phyloP scores from a whole-genome alignment of 1,140 invertebrate genomes.

The Macrobrachium rosenbergii region DNA sequence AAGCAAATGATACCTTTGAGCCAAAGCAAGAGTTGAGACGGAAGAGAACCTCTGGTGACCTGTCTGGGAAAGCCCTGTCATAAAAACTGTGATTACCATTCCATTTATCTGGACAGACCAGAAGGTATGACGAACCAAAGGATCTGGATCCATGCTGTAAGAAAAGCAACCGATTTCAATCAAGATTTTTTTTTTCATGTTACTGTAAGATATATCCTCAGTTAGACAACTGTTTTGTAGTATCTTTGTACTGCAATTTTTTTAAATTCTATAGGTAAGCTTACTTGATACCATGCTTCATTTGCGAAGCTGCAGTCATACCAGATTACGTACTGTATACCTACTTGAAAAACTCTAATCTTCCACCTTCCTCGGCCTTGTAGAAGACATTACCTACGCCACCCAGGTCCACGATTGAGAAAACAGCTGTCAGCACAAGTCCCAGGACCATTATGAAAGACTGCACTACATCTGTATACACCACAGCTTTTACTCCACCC shows the following conservation, averaged over 20 bases:
- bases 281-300: no score
- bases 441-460: conserved; percentile 1
- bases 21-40: neutral
- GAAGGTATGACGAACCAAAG: conserved; percentile 13
- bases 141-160: neutral
- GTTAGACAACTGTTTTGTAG: no score
- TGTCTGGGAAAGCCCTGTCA: neutral
- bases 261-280: no score
- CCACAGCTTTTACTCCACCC: conserved; percentile 15
- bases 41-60: neutral
- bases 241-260: no score
- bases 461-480: conserved; percentile 16
- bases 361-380: neutral
- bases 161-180: no score
- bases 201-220: no score
- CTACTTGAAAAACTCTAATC: neutral
- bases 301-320: no score
- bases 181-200: no score
- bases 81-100: neutral
- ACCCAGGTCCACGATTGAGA: neutral
- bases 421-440: neutral
- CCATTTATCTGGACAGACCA: neutral
- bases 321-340: neutral
- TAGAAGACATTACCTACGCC: neutral
- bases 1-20: neutral